Base-by-base conservation (phyloP, 2,113 vertebrate species). In the Mungos mungo region DNA sequence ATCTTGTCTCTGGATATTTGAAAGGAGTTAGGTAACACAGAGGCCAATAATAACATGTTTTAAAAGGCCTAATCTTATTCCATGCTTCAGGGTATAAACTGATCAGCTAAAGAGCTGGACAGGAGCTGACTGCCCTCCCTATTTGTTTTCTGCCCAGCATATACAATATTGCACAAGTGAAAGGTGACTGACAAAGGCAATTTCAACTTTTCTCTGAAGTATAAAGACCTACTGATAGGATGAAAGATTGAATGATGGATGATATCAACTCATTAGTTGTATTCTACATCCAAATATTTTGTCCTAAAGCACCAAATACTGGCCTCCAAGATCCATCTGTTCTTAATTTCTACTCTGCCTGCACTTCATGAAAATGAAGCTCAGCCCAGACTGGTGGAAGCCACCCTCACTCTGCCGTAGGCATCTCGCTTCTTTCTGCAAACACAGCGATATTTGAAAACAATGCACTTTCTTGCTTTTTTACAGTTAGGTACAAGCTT, bases 1-100 rank as follows among this genome's bases (percentile, higher is more conserved):
- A 93, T 88, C 85, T 83, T 86, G 45, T 81, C 93, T 95, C 66
- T 89, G 85, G 92, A 79, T 93, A 88, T 68, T 95, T 94, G 68
- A 95, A 88, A 86, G 19, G 68, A 86, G 79, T 65, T 77, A 65
- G 84, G 74, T 66, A 88, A 71, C 74, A 57, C 60, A 66, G 66
- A 95, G 50, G 69, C 92, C 92, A 98, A 95, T 60, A 87, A 95
- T 45, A 96, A 93, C 65, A 92, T 47, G 57, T 90, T 95, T 96
- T 8, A 91, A 94, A 90, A 88, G 71, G 57, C 29, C 88, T 89
- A 83, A 89, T 93, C 71, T 6, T 69, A 90, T 63, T 69, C 94
- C 31, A 82, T 41, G 71, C 92, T 95, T 81, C 77, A 79, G 93
- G 79, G 74, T 72, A 33, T 92, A 93, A 94, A 47, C 33, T 52